Evolutionary conservation across 2,113 vertebrate species (phyloP).

Genomic region (Colistium nudipinnis): DNA sequence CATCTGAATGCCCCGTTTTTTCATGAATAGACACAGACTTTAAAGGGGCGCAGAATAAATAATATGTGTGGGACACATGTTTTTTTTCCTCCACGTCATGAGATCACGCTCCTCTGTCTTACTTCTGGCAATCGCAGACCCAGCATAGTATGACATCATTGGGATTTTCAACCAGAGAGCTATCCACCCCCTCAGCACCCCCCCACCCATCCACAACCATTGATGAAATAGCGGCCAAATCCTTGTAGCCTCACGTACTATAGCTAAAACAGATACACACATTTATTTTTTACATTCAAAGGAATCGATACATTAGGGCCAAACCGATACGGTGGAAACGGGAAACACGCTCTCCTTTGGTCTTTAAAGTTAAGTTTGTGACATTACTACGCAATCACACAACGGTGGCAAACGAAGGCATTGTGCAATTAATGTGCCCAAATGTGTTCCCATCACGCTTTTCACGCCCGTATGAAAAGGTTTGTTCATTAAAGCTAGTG

Average conservation of each 20-base stretch:
- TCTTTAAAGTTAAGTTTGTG: slow-evolving; percentile 61
- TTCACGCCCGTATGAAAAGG: background rate
- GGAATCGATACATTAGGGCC: background rate
- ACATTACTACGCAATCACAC: slow-evolving; percentile 4
- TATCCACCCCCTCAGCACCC: slow-evolving; percentile 39
- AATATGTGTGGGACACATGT: background rate
- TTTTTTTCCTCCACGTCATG: slow-evolving; percentile 40
- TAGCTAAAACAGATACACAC: background rate
- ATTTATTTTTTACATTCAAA: slow-evolving; percentile 20
- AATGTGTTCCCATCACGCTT: background rate
- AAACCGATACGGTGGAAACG: background rate
- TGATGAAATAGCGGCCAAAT: slow-evolving; percentile 72
- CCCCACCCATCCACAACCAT: slow-evolving; percentile 67
- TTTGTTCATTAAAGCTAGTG: background rate
- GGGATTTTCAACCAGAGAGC: slow-evolving; percentile 69
- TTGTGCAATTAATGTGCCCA: background rate
- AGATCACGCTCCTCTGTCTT: background rate
- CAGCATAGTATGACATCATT: slow-evolving; percentile 81
- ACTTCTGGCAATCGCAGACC: slow-evolving; percentile 64
- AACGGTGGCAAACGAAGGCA: background rate
- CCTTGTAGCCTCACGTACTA: slow-evolving; percentile 50
- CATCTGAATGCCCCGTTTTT: slow-evolving; percentile 19
- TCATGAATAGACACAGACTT: background rate
- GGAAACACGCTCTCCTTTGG: background rate
- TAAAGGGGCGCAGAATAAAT: background rate